Evolutionary conservation across 2,113 vertebrate species (phyloP), one percentile per base, ranked within the genome.

Genomic region (Tursiops truncatus): DNA sequence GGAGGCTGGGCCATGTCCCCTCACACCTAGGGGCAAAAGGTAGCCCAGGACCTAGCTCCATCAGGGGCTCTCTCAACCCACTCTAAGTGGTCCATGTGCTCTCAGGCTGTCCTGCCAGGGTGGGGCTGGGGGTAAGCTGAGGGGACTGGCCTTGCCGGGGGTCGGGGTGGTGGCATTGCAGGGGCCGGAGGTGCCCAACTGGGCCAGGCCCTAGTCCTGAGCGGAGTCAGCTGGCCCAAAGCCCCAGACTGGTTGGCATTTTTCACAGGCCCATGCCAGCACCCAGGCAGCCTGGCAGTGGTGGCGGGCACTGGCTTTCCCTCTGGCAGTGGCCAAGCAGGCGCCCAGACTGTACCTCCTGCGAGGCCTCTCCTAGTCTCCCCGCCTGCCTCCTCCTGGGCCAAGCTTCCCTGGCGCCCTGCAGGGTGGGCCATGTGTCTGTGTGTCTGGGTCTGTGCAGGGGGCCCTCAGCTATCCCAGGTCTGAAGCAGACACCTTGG

Each of bases 201-300:
- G 58, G 28, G 50, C 50, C 80, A 3, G 0, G n/a, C 53, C 50
- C 71, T 60, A 18, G 26, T 85, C 67, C 83, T 36, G 8, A 70
- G 90, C 0, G 2, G 70, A n/a, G 9, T 23, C 8, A 25, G 56
- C 71, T 95, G 93, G 83, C 84, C 36, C 0, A 0, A 47, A 44
- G 23, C 47, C 68, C 60, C 33, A 71, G 26, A 38, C 63, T 92
- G 96, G 25, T 85, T 89, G 96, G 65, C 50, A 26, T 85, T 93
- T 84, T 60, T 85, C 47, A 28, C 67, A 85, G n/a, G 50, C 65
- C 50, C 25, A 4, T 87, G 92, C 90, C 92, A 96, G 87, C 87
- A 88, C 58, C 65, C 68, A 47, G 58, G 74, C 84, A 65, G 87
- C 88, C 88, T 92, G 97, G 96, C 74, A 68, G 41, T 38, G 74